Base-by-base conservation (phyloP, 1,140 invertebrate genomes). In the Dolichoris vasculosae region DNA sequence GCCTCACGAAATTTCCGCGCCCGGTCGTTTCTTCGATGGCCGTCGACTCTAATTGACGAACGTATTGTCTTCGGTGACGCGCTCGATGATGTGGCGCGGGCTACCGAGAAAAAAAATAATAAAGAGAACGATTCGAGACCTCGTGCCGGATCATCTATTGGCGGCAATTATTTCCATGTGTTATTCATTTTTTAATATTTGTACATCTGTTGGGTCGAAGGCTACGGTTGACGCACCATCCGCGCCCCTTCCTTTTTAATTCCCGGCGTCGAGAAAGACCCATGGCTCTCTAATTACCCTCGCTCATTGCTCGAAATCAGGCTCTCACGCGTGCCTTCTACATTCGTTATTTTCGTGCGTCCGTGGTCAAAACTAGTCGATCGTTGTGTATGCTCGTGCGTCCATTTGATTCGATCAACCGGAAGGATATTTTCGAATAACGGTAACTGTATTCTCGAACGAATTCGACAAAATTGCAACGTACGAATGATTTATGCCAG, bases 1-100 rank as follows among this genome's bases (percentile, higher is more conserved):
- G 4, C 6, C 17, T 3, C 55, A 13, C 55, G 69, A 67, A 71
- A 82, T 82, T 82, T 82, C 59, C 59, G 23, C 55, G 73, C 78
- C 13, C 40, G 51, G 20, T 51, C 76, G 46, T 23, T 64, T 64
- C 78, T 67, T 59, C 40, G 40, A 67, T 32, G 43, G 35, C 59
- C 59, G 26, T 69, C 64, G 64, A 82, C 79, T 64, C 23, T 46
- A 71, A 82, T 82, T 69, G 79, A 48, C 20, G 17, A 30, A 40
- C 69, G n/a, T 20, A 76, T 73, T 26, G 20, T 73, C 69, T 40
- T 20, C 69, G 40, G 13, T 43, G 73, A 46, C 40, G 73, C 4
- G 13, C 67, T 51, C 55, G 55, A 59, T 13, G 55, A 59, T 26
- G 55, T 59, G 55, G 55, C 55, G 26, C 55, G 55, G 26, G 55